phyloP scores from a whole-genome alignment of 2,888 invertebrate species.

The Harmothoe impar region DNA sequence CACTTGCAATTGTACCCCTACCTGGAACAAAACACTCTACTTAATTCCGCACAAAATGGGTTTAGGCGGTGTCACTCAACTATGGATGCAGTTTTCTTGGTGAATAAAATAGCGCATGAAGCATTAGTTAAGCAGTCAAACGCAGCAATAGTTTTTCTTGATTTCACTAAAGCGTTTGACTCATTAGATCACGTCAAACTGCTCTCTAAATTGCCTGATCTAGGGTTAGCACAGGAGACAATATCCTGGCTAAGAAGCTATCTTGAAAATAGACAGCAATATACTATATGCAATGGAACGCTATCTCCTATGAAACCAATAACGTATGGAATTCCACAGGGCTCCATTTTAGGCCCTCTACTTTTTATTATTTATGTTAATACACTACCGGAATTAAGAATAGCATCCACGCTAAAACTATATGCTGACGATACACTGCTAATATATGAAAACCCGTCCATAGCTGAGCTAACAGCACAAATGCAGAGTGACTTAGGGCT shows the following conservation, averaged over 20 bases:
- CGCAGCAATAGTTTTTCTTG: background rate
- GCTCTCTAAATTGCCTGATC: background rate
- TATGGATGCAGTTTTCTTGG: background rate
- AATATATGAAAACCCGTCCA: background rate
- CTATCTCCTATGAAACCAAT: background rate
- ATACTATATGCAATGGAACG: background rate
- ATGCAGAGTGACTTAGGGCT: background rate
- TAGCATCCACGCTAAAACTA: background rate
- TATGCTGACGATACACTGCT: background rate
- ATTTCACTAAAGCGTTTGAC: too few relatives aligned
- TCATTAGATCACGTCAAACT: background rate
- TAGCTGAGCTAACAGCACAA: background rate
- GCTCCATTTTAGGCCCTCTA: background rate
- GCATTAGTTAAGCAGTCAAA: too few relatives aligned
- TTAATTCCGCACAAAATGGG: background rate
- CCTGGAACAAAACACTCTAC: background rate
- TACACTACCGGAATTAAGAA: background rate
- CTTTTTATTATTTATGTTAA: too few relatives aligned
- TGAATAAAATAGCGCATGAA: background rate
- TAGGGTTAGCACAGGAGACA: background rate
- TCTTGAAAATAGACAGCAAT: background rate
- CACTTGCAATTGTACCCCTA: background rate
- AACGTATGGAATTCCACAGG: background rate
- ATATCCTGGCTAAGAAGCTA: background rate
- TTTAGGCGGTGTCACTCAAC: background rate